Percentiles rank a stretch among this genome's conserved stretches.
Conservation (phyloP, 2,113 vertebrate species). For the Ranitomeya variabilis region DNA sequence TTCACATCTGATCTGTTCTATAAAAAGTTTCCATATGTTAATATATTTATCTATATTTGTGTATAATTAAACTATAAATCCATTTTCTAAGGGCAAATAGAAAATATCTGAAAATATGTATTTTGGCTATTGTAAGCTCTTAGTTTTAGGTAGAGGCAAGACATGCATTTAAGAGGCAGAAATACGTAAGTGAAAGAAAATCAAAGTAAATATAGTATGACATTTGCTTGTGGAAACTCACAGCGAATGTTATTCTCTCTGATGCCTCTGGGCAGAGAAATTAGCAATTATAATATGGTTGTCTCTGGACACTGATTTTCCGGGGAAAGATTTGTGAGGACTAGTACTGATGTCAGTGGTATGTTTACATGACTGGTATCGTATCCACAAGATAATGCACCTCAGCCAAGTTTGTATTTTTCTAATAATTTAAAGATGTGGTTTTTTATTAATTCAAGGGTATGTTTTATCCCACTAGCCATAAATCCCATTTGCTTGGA, state of each 20-base stretch:
- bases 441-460: background rate
- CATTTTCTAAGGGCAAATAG: background rate
- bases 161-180: slow-evolving; percentile 26
- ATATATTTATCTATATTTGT: background rate
- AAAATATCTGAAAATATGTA: background rate
- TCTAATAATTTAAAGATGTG: background rate
- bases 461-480: background rate
- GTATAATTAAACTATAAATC: background rate
- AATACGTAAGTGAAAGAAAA: slow-evolving; percentile 43
- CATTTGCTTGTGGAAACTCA: slow-evolving; percentile 55
- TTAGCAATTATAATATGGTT: slow-evolving; percentile 55
- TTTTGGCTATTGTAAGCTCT: slow-evolving; percentile 11
- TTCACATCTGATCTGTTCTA: no score
- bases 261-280: slow-evolving; percentile 42
- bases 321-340: slow-evolving; percentile 5
- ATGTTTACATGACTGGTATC: slow-evolving; percentile 28
- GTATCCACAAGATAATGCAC: slow-evolving; percentile 27
- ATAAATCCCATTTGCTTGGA: slow-evolving; percentile 19
- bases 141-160: background rate
- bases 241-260: slow-evolving; percentile 45
- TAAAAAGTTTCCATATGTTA: background rate
- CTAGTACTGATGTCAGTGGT: slow-evolving; percentile 24
- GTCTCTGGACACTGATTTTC: slow-evolving; percentile 49
- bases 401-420: slow-evolving; percentile 9
- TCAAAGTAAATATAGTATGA: slow-evolving; percentile 55